Percentiles rank a stretch among this genome's conserved stretches.
These are phyloP conservation scores for Agrochola macilenta DNA, from an alignment of 2,888 invertebrate species.

Conservation along the genomic window DNA sequence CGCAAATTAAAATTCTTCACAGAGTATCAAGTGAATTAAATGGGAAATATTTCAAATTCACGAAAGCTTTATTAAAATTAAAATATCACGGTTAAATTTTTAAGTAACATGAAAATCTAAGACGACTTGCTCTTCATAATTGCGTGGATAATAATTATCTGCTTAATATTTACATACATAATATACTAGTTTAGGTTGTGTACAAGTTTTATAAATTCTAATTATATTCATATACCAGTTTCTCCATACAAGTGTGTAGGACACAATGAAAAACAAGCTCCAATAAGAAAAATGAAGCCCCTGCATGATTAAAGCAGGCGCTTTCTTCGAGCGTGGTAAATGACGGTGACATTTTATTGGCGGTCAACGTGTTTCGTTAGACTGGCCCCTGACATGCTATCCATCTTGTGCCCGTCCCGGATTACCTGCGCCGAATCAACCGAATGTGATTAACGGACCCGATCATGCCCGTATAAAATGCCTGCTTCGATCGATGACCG, in stretches of 20 bases:
- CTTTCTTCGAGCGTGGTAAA: slow-evolving; percentile 59
- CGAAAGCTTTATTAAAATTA: background rate
- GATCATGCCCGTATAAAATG: slow-evolving; percentile 75
- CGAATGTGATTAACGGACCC: slow-evolving; percentile 76
- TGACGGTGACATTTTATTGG: slow-evolving; percentile 66
- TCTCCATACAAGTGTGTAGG: background rate
- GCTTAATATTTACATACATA: background rate
- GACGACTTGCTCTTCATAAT: background rate
- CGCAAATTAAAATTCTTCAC: slow-evolving; percentile 55
- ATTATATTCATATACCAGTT: background rate
- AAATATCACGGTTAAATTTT: background rate
- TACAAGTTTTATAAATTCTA: background rate
- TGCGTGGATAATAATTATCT: background rate
- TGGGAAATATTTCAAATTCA: slow-evolving; percentile 8
- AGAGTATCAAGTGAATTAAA: slow-evolving; percentile 27
- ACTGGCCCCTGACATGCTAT: slow-evolving; percentile 70
- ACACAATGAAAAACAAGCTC: slow-evolving; percentile 11
- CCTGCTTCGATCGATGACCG: slow-evolving; percentile 64
- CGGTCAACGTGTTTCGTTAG: slow-evolving; percentile 66
- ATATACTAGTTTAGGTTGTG: background rate
- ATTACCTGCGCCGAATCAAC: slow-evolving; percentile 74
- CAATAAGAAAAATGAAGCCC: slow-evolving; percentile 50
- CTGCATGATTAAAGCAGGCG: slow-evolving; percentile 51
- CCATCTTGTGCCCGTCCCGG: slow-evolving; percentile 72
- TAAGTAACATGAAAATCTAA: background rate